Conservation (phyloP, 2,797 vertebrate genomes). For the Capromys pilorides region DNA sequence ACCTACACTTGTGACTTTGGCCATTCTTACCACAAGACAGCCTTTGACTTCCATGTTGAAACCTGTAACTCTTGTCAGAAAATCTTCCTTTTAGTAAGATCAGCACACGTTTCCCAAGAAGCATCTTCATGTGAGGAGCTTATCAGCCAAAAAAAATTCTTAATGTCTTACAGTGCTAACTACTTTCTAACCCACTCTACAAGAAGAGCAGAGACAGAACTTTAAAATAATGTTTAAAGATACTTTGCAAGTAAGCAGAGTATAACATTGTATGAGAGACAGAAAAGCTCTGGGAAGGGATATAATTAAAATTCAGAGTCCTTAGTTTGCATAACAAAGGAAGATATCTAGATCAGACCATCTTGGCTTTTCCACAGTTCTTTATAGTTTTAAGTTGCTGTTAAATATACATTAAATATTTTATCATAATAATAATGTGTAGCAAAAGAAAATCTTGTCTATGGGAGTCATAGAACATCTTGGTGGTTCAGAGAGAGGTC, state of each 20-base stretch:
- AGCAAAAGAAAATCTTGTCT: neutral
- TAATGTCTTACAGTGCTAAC: neutral
- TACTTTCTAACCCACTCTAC: neutral
- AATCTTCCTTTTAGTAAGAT: neutral
- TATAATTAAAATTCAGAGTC: neutral
- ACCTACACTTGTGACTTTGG: neutral
- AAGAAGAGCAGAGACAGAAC: neutral
- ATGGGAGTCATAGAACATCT: neutral
- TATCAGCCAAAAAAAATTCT: conserved; percentile 2
- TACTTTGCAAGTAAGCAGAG: neutral
- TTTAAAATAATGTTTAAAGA: neutral
- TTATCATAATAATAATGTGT: neutral
- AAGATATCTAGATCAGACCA: neutral
- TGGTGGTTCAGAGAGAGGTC: neutral
- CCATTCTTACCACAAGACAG: neutral
- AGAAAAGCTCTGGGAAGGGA: neutral
- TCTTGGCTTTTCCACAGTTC: neutral
- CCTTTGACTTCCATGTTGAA: neutral
- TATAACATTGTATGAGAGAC: neutral
- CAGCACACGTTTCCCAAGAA: neutral
- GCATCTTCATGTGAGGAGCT: neutral
- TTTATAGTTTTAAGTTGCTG: neutral
- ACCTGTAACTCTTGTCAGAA: neutral
- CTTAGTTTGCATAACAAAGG: conserved; percentile 7
- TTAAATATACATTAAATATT: neutral